Base-by-base conservation (phyloP, 2,113 vertebrate species). In the Pampusana beccarii region DNA sequence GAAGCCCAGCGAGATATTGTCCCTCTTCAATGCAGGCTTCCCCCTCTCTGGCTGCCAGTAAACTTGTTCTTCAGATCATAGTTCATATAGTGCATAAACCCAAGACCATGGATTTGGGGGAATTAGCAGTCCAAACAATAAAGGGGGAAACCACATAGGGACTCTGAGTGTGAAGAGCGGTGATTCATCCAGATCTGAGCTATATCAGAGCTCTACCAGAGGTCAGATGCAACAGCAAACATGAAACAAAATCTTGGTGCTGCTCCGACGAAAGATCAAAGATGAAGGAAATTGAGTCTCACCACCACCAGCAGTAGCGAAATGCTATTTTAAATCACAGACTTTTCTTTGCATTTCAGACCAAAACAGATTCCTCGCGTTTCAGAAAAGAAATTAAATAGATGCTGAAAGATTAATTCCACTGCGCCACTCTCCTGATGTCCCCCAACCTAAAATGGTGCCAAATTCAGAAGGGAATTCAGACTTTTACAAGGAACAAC, bases 81-180 rank as follows among this genome's bases (percentile, higher is more conserved):
- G 16, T 12, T 56, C 7, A 7, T 1, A 7, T 2, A 19, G 23
- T 33, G 21, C 51, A 20, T 13, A 66, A 75, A 54, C 42, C 25
- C 50, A 42, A 38, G 31, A 12, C 8, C 5, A 24, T 2, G 11
- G 26, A 11, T n/a, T 7, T 53, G 1, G 16, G 7, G 51, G 14
- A 50, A 64, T 24, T 2, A 44, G 23, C 12, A 34, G 21, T 10
- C 62, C 7, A 50, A 86, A 33, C 12, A 34, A 42, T 12, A 34
- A 64, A n/a, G 46, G 1, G 10, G 6, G 24, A 14, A 12, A 19
- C 58, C 21, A 13, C 36, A 13, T 0, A 5, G 25, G n/a, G 42
- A 54, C 46, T 33, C 6, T 13, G 11, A 15, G 31, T 9, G 3
- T 12, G 9, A 12, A 33, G 26, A 65, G 6, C 2, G 36, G 50